Base-by-base conservation (phyloP, 2,113 vertebrate species). In the Neogobius melanostomus region DNA sequence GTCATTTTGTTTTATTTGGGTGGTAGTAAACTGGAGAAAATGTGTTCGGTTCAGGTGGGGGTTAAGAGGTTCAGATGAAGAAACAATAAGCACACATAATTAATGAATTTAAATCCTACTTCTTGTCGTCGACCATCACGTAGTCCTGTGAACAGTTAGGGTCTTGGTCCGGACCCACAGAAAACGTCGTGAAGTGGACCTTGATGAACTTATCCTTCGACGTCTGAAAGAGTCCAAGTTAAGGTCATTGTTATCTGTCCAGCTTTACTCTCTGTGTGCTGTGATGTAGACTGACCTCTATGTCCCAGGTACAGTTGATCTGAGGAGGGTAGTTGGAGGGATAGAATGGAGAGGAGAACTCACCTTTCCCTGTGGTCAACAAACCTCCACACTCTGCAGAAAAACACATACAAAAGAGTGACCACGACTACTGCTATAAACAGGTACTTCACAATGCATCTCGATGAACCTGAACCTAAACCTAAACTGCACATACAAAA, bases 251-350 rank as follows among this genome's bases (percentile, higher is more conserved):
- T 4, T 36, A 4, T 5, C 28, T 36, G 28, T 36, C 28, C 28
- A 36, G 28, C 28, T 0, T 36, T 2, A 36, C 28, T 36, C 28
- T 36, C 14, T 60, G 36, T 60, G 57, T 42, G 12, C 14, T 7
- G 1, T 14, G 36, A 9, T 57, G 54, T 12, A 1, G 6, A n/a
- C 83, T 88, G 63, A 96, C 97, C 95, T 96, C 72, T 0, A 99
- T 95, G 51, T 84, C 76, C 97, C 97, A 99, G 0, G 86, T 82
- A 42, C 97, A 98, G 6, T 91, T 82, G 0, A 6, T 77, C 43
- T 59, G 64, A 2, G 96, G 93, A 0, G 97, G 95, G 67, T 98
- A 99, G 87, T 95, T 93, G 1, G 91, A 93, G 0, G 97, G 96
- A 64, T 92, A 97, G 75, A 93, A 97, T 0, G 96, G 96, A 3